Evolutionary conservation across 2,797 vertebrate genomes (phyloP).

Genomic region (Alcedo quadribrachys): DNA sequence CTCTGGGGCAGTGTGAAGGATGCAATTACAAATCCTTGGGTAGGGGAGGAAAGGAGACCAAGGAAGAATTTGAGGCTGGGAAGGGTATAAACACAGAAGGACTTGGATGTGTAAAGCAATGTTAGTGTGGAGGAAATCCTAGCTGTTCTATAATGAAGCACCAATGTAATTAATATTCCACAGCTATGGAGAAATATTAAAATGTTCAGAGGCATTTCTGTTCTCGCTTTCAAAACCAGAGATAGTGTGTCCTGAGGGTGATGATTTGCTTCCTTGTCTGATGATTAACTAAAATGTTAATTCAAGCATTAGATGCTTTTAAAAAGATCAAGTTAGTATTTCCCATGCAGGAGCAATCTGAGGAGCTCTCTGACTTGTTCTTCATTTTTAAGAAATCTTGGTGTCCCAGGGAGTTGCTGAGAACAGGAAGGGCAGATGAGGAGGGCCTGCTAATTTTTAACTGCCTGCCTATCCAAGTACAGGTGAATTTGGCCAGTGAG

Average conservation of each 20-base stretch:
- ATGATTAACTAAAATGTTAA: neutral
- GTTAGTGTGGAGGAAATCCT: neutral
- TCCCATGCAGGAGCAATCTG: neutral
- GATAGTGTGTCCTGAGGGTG: neutral
- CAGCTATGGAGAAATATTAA: neutral
- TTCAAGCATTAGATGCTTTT: neutral
- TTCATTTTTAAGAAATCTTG: neutral
- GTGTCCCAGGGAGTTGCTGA: neutral
- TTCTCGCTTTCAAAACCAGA: neutral
- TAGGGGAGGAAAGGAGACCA: neutral
- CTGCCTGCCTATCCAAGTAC: neutral
- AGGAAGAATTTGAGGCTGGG: neutral
- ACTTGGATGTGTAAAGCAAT: neutral
- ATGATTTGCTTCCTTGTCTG: neutral
- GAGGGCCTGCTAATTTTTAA: neutral
- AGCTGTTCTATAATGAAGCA: neutral
- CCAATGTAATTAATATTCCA: neutral
- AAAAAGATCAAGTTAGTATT: neutral
- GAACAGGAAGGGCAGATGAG: neutral
- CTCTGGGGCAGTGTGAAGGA: neutral
- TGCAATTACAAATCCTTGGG: neutral
- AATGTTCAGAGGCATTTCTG: neutral
- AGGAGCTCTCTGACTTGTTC: neutral
- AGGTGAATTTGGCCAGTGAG: neutral
- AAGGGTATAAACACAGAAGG: rapidly evolving